phyloP scores from a whole-genome alignment of 2,888 invertebrate species.

The Cryptocheilus praepositus region DNA sequence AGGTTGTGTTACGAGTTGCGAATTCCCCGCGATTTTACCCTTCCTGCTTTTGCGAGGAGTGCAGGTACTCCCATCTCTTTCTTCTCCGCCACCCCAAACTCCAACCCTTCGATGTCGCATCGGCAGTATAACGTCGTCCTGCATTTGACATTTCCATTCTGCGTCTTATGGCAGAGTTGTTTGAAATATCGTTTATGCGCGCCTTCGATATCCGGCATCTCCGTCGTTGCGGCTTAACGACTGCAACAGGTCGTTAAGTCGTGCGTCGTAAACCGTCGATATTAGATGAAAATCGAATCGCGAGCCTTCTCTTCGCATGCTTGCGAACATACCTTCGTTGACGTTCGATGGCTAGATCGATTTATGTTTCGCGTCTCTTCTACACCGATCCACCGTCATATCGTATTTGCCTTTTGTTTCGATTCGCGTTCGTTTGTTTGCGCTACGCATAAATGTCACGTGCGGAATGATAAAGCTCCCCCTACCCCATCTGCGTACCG shows the following conservation, averaged over 20 bases:
- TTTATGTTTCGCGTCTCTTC: conserved; percentile 2
- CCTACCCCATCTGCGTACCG: conserved; percentile 2
- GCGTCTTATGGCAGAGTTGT: conserved; percentile 51
- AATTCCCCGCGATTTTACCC: conserved; percentile 41
- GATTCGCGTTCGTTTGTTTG: conserved; percentile 10
- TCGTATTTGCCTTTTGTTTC: conserved; percentile 21
- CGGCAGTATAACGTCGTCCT: conserved; percentile 37
- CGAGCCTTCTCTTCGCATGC: conserved; percentile 16
- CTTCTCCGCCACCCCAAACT: conserved; percentile 21
- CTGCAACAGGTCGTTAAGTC: conserved; percentile 55
- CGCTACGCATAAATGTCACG: conserved; percentile 38
- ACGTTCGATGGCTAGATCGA: conserved; percentile 28
- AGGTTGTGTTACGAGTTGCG: conserved; percentile 37
- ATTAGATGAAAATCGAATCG: conserved; percentile 53
- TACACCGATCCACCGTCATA: conserved; percentile 2
- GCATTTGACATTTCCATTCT: conserved; percentile 65
- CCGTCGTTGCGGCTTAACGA: conserved; percentile 49
- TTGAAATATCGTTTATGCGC: conserved; percentile 51
- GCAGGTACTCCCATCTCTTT: background rate
- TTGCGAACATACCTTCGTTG: background rate
- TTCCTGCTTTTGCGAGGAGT: conserved; percentile 32
- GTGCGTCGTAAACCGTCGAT: conserved; percentile 44
- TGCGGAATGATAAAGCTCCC: conserved; percentile 33
- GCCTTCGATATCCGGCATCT: conserved; percentile 36
- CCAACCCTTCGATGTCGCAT: conserved; percentile 14